Percentiles rank a stretch among this genome's conserved stretches.
phyloP scores from a whole-genome alignment of 2,797 vertebrate genomes.

The Pantherophis vulpinus region DNA sequence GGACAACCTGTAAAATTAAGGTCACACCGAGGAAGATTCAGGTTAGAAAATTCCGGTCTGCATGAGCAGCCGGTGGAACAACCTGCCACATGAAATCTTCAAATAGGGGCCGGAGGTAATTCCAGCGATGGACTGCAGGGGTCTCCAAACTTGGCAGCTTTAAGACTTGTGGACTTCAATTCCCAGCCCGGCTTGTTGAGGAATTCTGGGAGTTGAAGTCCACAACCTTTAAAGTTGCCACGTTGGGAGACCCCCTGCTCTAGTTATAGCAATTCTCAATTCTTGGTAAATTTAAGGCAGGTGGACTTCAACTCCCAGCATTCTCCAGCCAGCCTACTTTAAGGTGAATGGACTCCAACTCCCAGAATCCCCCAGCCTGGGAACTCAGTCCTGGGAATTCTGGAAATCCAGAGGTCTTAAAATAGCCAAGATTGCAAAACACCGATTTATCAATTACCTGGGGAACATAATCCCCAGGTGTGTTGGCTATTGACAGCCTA shows the following conservation, averaged over 20 bases:
- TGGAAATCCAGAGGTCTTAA: neutral
- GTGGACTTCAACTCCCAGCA: neutral
- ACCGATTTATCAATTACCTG: neutral
- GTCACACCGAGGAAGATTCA: neutral
- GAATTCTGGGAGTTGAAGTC: no score
- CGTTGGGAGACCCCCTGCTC: no score
- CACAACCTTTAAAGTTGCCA: no score
- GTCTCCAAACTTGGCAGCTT: no score
- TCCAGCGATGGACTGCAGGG: no score
- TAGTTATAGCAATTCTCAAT: no score
- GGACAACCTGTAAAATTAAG: no score
- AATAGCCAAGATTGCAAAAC: neutral
- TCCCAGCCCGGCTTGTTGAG: no score
- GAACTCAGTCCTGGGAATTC: neutral
- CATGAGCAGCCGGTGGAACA: neutral
- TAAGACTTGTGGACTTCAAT: no score
- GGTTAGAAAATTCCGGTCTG: neutral
- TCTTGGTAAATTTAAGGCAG: no score
- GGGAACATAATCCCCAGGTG: neutral
- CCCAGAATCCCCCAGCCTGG: neutral
- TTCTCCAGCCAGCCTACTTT: neutral
- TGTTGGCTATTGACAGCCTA: rapidly evolving
- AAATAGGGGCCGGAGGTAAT: no score
- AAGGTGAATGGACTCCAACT: no score
- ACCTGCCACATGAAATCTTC: neutral